Percentiles rank a stretch among this genome's conserved stretches.
phyloP scores from a whole-genome alignment of 2,888 invertebrate species.

The Phymatocera aterrima region DNA sequence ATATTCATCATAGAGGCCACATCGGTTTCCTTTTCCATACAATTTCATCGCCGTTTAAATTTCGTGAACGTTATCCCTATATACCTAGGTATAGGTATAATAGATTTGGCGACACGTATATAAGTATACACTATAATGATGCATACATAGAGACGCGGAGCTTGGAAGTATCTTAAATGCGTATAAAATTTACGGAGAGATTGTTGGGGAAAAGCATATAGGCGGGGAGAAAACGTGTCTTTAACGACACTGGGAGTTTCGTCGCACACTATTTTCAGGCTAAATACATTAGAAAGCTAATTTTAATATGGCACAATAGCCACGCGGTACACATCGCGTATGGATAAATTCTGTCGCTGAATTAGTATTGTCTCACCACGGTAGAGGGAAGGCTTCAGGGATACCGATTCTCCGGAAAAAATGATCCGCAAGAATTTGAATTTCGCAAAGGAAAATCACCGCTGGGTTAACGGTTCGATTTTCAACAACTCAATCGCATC shows the following conservation, averaged over 20 bases:
- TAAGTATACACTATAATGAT: slow-evolving; percentile 3
- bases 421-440: not conserved
- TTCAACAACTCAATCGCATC: not conserved
- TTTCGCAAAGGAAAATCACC: not conserved
- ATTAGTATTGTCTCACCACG: slow-evolving; percentile 42
- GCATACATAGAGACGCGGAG: not conserved
- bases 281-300: slow-evolving; percentile 70
- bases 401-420: not conserved
- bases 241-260: slow-evolving; percentile 62
- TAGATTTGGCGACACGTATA: not conserved
- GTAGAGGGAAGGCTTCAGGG: not conserved
- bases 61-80: not conserved
- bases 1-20: too few species aligned
- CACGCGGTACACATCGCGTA: slow-evolving; percentile 49
- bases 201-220: slow-evolving; percentile 31
- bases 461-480: not conserved
- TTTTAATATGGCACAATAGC: slow-evolving; percentile 69
- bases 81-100: not conserved
- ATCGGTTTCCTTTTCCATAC: not conserved
- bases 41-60: not conserved
- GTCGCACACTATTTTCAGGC: slow-evolving; percentile 57
- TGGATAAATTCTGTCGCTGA: slow-evolving; percentile 33
- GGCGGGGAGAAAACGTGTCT: slow-evolving; percentile 61
- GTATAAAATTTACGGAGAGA: slow-evolving; percentile 35
- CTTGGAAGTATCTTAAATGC: slow-evolving; percentile 20